Percentiles rank a stretch among this genome's conserved stretches.
Conservation (phyloP, 2,888 invertebrate genomes). For the Scaptodrosophila latifasciaeformis region DNA sequence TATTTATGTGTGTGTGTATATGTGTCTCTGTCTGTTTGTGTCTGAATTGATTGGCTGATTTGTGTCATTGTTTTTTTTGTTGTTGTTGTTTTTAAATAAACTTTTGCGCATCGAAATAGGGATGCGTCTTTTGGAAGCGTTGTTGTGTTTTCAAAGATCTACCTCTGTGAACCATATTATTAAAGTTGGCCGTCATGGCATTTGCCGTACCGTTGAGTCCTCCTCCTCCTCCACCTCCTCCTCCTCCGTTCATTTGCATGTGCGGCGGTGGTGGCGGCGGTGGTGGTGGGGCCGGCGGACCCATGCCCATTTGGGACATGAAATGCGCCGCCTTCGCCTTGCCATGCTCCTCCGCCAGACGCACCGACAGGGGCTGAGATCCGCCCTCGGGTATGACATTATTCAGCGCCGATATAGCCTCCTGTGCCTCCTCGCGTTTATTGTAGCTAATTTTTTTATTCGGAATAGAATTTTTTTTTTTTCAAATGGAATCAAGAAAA, state of each 20-base stretch:
- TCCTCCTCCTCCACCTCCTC: no score
- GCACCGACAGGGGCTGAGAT: constrained; percentile 87
- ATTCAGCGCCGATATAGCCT: constrained; percentile 89
- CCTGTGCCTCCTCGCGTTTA: constrained; percentile 91
- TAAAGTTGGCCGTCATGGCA: constrained; percentile 63
- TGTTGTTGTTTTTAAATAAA: constrained; percentile 62
- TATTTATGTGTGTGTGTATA: constrained; percentile 5
- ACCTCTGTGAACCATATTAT: constrained; percentile 76
- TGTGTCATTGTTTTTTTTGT: constrained; percentile 2
- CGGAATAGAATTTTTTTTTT: not conserved
- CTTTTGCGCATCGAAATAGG: constrained; percentile 73
- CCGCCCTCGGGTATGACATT: constrained; percentile 90
- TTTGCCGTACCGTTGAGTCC: constrained; percentile 30
- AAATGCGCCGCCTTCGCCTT: constrained; percentile 74
- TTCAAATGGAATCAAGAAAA: not conserved
- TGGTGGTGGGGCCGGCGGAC: constrained; percentile 46
- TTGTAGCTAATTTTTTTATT: constrained; percentile 88
- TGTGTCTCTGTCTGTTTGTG: not conserved
- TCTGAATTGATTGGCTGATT: constrained; percentile 2
- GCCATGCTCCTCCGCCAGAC: constrained; percentile 76
- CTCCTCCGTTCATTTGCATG: constrained; percentile 38
- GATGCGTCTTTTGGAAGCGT: constrained; percentile 75
- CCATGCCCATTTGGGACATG: constrained; percentile 70
- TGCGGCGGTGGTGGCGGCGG: constrained; percentile 54
- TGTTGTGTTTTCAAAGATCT: constrained; percentile 74